phyloP scores from a whole-genome alignment of 2,888 invertebrate genomes.

The Nomada goodeniana region DNA sequence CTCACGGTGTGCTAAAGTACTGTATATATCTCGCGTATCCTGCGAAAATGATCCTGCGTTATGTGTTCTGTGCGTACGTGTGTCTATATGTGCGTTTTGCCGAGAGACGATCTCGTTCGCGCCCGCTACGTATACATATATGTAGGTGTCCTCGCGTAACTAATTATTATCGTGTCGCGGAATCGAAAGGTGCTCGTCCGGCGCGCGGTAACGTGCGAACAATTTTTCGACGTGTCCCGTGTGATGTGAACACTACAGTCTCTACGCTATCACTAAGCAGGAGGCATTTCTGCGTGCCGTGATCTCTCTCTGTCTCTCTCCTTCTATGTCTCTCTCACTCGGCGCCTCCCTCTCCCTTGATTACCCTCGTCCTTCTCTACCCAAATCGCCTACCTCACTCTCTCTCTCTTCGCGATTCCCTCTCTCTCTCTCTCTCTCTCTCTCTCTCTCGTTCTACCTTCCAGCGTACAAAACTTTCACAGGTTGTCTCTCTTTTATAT shows the following conservation, averaged over 20 bases:
- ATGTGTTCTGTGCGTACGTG: slow-evolving; percentile 6
- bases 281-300: slow-evolving; percentile 74
- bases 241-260: slow-evolving; percentile 81
- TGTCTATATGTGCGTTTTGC: neutral
- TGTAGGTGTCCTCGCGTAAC: neutral
- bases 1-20: no score
- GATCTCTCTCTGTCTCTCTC: slow-evolving; percentile 59
- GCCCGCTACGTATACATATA: neutral
- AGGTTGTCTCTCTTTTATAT: slow-evolving; percentile 15
- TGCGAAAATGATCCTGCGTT: slow-evolving; percentile 8
- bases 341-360: slow-evolving; percentile 34
- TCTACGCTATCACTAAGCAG: slow-evolving; percentile 83
- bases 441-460: slow-evolving; percentile 1
- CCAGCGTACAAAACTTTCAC: neutral
- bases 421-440: neutral
- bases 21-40: slow-evolving; percentile 18
- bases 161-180: slow-evolving; percentile 17
- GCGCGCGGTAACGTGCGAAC: slow-evolving; percentile 36
- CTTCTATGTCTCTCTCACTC: slow-evolving; percentile 37
- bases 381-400: slow-evolving; percentile 19
- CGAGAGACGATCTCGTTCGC: neutral
- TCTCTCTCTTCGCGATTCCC: slow-evolving; percentile 22
- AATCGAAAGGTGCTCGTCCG: slow-evolving; percentile 46
- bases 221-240: slow-evolving; percentile 52
- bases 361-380: slow-evolving; percentile 38